These are phyloP conservation scores for Echiichthys vipera DNA, from an alignment of 2,797 vertebrate species.

Conservation along the genomic window DNA sequence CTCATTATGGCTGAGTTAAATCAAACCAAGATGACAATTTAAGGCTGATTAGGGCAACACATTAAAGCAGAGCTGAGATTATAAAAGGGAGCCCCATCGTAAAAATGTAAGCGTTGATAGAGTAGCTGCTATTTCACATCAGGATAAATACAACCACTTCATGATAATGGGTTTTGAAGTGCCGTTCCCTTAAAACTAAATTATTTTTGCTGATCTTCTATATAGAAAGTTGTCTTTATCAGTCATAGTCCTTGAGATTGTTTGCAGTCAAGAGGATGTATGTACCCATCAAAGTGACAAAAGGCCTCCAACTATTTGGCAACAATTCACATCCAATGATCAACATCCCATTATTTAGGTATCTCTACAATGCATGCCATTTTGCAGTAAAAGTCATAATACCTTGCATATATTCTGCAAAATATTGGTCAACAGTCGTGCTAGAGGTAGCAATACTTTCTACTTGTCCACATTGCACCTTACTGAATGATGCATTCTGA, in stretches of 20 bases:
- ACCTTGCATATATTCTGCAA: background rate
- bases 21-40: slow-evolving; percentile 78
- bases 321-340: slow-evolving; percentile 27
- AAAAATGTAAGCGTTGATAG: slow-evolving; percentile 68
- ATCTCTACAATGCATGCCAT: background rate
- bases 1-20: slow-evolving; percentile 75
- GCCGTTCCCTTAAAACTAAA: slow-evolving; percentile 55
- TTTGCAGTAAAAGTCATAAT: background rate
- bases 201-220: slow-evolving; percentile 51
- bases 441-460: background rate
- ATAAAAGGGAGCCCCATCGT: slow-evolving; percentile 59
- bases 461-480: background rate
- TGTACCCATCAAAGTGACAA: slow-evolving; percentile 19
- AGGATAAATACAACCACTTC: slow-evolving; percentile 71
- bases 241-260: slow-evolving; percentile 48
- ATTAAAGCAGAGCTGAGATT: slow-evolving; percentile 63
- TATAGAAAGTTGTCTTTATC: slow-evolving; percentile 51
- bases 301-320: slow-evolving; percentile 26
- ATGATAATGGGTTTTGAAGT: slow-evolving; percentile 63
- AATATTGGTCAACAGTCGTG: background rate
- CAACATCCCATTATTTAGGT: slow-evolving; percentile 33
- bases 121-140: slow-evolving; percentile 68
- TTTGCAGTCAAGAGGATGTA: slow-evolving; percentile 37
- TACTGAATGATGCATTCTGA: background rate
- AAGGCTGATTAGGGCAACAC: slow-evolving; percentile 76